A percentile compares a stretch with the other conserved stretches of the same genome.
These are phyloP conservation scores for Plecturocebus donacophilus DNA, from an alignment of 2,113 vertebrate genomes.

Conservation along the genomic window DNA sequence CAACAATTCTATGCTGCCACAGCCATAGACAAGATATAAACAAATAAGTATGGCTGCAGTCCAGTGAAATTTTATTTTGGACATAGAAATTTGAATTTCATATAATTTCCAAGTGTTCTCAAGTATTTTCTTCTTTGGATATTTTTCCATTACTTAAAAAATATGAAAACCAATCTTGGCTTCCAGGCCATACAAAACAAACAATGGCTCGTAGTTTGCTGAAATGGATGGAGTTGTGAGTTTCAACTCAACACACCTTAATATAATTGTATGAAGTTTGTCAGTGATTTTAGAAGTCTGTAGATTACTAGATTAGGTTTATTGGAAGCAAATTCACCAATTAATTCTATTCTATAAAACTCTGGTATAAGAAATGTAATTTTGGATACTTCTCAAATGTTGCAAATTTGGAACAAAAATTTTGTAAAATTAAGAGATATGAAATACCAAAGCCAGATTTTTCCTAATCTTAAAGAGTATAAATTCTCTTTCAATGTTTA, in stretches of 20 bases:
- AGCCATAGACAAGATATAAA: neutral
- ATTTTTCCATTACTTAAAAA: neutral
- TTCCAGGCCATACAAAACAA: neutral
- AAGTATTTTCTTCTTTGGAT: neutral
- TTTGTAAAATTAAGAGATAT: neutral
- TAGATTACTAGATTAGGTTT: neutral
- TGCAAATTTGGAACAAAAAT: neutral
- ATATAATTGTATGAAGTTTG: neutral
- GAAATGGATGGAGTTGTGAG: neutral
- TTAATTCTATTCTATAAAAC: neutral
- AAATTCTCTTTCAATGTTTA: neutral
- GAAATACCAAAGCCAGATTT: neutral
- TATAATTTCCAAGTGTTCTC: neutral
- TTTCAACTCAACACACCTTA: neutral
- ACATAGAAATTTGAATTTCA: neutral
- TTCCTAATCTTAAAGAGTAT: neutral
- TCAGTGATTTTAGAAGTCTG: neutral
- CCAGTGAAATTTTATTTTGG: neutral
- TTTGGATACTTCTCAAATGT: neutral
- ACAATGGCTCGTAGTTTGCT: neutral
- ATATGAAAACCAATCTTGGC: neutral
- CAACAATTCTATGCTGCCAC: neutral
- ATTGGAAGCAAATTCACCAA: neutral
- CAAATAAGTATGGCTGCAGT: neutral
- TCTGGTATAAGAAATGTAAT: neutral